phyloP scores from a whole-genome alignment of 92 coral and sea anemone genomes.

The Heteractis magnifica region DNA sequence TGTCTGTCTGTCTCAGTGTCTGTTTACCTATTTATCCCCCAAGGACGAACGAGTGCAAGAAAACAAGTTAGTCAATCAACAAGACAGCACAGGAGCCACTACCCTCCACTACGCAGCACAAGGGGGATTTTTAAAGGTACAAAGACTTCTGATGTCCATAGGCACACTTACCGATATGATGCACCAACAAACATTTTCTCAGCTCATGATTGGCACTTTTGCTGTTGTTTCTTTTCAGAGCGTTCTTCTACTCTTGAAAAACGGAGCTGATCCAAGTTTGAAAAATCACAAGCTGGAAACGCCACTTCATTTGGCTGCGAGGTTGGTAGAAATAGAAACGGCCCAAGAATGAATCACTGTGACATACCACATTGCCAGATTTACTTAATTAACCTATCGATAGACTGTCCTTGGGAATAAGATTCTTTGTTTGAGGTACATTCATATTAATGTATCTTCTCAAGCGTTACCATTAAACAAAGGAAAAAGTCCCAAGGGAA shows the following conservation, averaged over 20 bases:
- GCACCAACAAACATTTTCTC: not conserved
- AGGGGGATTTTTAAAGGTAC: conserved; percentile 81
- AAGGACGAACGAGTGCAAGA: conserved; percentile 74
- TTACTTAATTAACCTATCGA: not conserved
- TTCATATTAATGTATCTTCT: too few species aligned
- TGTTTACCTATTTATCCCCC: not conserved
- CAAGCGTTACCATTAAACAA: too few species aligned
- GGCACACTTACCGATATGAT: not conserved
- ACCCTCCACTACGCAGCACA: conserved; percentile 89
- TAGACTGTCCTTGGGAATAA: too few species aligned
- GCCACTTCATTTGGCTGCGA: conserved; percentile 83
- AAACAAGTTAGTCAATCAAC: conserved; percentile 69
- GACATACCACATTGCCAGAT: not conserved
- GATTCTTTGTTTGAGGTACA: too few species aligned
- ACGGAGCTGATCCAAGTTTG: conserved; percentile 76
- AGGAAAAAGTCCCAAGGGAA: too few species aligned
- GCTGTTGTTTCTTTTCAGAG: conserved; percentile 44
- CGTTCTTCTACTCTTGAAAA: conserved; percentile 66
- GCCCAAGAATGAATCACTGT: not conserved
- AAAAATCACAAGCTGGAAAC: conserved; percentile 81
- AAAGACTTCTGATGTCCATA: not conserved
- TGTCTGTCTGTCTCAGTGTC: not conserved
- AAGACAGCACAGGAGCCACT: conserved; percentile 80
- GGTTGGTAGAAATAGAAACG: conserved; percentile 28
- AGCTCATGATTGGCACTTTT: not conserved